Conservation (phyloP, 2,888 invertebrate species). For the Drosophila anomalipes region DNA sequence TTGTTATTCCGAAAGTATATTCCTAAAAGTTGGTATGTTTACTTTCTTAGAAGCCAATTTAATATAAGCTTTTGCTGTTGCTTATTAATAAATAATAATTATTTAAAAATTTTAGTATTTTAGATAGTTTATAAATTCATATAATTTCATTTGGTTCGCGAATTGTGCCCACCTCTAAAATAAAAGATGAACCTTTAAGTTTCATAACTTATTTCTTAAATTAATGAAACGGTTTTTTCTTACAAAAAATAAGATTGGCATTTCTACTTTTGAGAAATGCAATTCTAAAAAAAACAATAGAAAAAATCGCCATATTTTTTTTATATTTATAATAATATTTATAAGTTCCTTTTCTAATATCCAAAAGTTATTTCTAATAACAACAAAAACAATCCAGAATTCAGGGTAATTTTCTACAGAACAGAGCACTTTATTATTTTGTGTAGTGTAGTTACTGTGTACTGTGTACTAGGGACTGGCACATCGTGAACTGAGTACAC, state of each 20-base stretch:
- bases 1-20: not conserved
- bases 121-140: no score
- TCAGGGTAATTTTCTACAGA: not conserved
- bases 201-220: not conserved
- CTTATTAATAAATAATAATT: no score
- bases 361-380: not conserved
- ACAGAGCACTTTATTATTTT: not conserved
- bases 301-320: not conserved
- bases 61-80: not conserved
- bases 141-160: no score
- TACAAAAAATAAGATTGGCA: not conserved
- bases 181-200: no score
- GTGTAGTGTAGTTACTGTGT: not conserved
- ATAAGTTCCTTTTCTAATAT: not conserved
- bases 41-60: not conserved
- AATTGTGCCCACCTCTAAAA: no score
- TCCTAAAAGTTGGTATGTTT: not conserved
- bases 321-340: no score
- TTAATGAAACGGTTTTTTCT: not conserved
- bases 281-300: not conserved
- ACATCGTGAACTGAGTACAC: constrained; percentile 76
- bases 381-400: not conserved
- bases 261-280: not conserved
- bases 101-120: no score
- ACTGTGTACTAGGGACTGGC: not conserved